These are phyloP conservation scores for Cyphomyrus discorhynchus DNA, from an alignment of 2,113 vertebrate species.

Conservation along the genomic window DNA sequence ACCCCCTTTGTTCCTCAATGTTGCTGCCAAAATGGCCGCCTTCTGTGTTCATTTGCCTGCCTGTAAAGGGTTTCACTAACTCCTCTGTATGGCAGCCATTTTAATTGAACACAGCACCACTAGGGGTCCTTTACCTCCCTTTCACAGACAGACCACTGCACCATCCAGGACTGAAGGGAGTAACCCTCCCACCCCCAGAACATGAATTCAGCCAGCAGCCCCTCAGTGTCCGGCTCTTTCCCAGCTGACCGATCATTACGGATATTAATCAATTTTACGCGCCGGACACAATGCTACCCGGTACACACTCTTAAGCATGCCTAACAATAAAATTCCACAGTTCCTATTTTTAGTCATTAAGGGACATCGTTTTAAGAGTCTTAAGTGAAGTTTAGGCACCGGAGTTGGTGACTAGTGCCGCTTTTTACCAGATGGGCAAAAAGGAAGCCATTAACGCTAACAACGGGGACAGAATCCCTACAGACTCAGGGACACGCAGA, in stretches of 20 bases:
- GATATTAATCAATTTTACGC: neutral
- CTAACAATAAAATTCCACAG: neutral
- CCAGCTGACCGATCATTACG: neutral
- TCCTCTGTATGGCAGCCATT: neutral
- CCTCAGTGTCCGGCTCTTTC: neutral
- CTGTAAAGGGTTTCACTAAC: neutral
- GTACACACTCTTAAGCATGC: neutral
- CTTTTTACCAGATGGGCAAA: neutral
- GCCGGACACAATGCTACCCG: neutral
- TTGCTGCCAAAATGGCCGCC: neutral
- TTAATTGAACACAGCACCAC: neutral
- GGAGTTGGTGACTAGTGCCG: neutral
- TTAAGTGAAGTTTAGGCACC: neutral
- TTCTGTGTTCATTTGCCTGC: neutral
- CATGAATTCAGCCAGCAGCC: neutral
- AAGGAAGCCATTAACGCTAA: neutral
- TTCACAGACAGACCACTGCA: neutral
- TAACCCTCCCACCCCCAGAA: neutral
- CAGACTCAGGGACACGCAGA: neutral
- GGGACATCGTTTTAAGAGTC: neutral
- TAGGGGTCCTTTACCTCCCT: neutral
- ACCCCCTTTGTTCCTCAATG: neutral
- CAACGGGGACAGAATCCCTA: neutral
- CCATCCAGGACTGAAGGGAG: neutral
- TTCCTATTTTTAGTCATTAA: neutral